Percentiles rank a stretch among this genome's conserved stretches.
phyloP scores from a whole-genome alignment of 1,140 invertebrate species.

The Tenebrio molitor region DNA sequence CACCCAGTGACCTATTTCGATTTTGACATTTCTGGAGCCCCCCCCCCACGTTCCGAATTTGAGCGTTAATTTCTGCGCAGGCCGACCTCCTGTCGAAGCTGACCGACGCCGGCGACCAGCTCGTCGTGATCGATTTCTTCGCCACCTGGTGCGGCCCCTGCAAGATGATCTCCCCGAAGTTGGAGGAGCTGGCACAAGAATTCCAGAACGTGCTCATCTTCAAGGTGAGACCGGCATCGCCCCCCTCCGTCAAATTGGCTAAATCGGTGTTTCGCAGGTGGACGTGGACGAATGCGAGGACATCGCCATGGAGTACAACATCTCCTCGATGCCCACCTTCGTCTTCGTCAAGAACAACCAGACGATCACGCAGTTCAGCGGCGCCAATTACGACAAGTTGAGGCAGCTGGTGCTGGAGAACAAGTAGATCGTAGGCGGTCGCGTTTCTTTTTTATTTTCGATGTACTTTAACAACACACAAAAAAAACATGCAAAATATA shows the following conservation, averaged over 20 bases:
- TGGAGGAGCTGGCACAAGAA: slow-evolving; percentile 75
- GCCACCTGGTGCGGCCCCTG: slow-evolving; percentile 94
- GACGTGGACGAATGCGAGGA: slow-evolving; percentile 94
- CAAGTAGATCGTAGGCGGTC: slow-evolving; percentile 64
- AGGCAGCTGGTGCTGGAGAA: slow-evolving; percentile 74
- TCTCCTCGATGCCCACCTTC: slow-evolving; percentile 95
- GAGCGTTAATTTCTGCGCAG: slow-evolving; percentile 60
- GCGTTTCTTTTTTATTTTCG: slow-evolving; percentile 22
- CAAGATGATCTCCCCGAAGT: slow-evolving; percentile 89
- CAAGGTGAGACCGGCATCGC: slow-evolving; percentile 55
- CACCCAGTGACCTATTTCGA: too few species aligned
- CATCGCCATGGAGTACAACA: slow-evolving; percentile 82
- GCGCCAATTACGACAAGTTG: slow-evolving; percentile 84
- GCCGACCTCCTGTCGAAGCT: slow-evolving; percentile 81
- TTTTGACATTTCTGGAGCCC: too few species aligned
- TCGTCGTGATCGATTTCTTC: slow-evolving; percentile 91
- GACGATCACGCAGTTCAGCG: slow-evolving; percentile 82
- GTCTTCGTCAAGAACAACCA: slow-evolving; percentile 86
- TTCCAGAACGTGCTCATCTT: slow-evolving; percentile 68
- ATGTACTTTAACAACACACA: slow-evolving; percentile 30
- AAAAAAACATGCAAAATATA: slow-evolving; percentile 3
- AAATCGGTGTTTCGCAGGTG: slow-evolving; percentile 73
- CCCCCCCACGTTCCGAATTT: too few species aligned
- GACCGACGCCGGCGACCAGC: slow-evolving; percentile 80
- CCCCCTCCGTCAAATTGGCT: neutral